A percentile compares a stretch with the other conserved stretches of the same genome.
Conservation (phyloP, 2,797 vertebrate species). For the Otolemur crassicaudatus region DNA sequence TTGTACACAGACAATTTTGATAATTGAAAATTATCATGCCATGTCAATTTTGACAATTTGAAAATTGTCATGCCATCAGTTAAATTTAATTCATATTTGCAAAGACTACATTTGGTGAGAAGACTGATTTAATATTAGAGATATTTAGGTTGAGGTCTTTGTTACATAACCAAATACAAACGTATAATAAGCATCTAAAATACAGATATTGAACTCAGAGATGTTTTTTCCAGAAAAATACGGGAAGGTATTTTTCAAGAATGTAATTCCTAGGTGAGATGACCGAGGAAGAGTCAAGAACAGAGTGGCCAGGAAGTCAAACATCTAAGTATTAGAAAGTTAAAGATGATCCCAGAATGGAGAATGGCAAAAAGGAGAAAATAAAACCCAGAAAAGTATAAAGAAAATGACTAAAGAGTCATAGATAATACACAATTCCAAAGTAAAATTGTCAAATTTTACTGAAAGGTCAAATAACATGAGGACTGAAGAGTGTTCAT, state of each 20-base stretch:
- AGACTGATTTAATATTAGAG: neutral
- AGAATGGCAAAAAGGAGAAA: neutral
- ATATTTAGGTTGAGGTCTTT: neutral
- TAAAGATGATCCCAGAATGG: neutral
- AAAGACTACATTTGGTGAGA: neutral
- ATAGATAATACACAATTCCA: neutral
- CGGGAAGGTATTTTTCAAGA: neutral
- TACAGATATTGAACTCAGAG: neutral
- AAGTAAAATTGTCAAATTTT: neutral
- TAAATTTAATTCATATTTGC: neutral
- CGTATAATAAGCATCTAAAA: neutral
- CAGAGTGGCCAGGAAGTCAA: neutral
- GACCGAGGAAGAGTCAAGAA: neutral
- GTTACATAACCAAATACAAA: neutral
- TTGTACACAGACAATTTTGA: neutral
- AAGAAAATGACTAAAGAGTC: neutral
- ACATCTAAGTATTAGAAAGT: neutral
- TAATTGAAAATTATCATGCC: neutral
- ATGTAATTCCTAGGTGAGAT: constrained; percentile 1
- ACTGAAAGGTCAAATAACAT: neutral
- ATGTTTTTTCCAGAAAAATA: neutral
- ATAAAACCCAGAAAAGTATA: neutral
- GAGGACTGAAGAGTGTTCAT: neutral
- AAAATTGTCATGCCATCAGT: neutral
- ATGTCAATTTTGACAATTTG: too few relatives aligned